Evolutionary conservation across 1,140 invertebrate species (phyloP).

Genomic region (Trichonephila inaurata): DNA sequence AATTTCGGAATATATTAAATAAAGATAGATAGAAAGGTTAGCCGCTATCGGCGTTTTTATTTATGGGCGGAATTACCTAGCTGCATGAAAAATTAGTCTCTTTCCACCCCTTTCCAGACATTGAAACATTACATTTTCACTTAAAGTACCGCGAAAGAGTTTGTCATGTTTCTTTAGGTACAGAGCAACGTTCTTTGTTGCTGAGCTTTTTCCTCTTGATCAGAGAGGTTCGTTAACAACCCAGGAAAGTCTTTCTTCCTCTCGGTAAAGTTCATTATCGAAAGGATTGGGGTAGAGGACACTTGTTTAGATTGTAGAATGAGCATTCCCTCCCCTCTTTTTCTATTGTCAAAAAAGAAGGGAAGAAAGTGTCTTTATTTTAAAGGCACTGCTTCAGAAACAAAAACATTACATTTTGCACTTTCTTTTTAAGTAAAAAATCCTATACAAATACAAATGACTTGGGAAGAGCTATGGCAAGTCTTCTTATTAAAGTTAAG

Average conservation of each 20-base stretch:
- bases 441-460: too few species aligned
- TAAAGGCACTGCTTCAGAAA: too few species aligned
- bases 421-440: too few species aligned
- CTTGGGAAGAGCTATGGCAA: too few species aligned
- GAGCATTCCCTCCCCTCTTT: background rate
- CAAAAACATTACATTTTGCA: too few species aligned
- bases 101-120: background rate
- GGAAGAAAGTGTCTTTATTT: too few species aligned
- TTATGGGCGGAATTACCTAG: conserved; percentile 46
- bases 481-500: too few species aligned
- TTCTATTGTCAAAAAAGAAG: background rate
- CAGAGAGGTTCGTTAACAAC: background rate
- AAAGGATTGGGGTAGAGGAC: background rate
- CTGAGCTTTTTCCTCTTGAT: conserved; percentile 9
- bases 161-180: background rate
- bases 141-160: background rate
- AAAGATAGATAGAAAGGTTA: conserved; percentile 68
- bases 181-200: background rate
- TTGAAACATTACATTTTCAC: conserved; percentile 57
- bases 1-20: conserved; percentile 74
- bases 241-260: background rate
- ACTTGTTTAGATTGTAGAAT: background rate
- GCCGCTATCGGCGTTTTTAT: conserved; percentile 61
- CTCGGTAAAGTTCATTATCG: background rate
- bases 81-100: conserved; percentile 28